Percentiles rank a stretch among this genome's conserved stretches.
These are phyloP conservation scores for Danio choprae DNA, from an alignment of 2,797 vertebrate genomes.

Conservation along the genomic window DNA sequence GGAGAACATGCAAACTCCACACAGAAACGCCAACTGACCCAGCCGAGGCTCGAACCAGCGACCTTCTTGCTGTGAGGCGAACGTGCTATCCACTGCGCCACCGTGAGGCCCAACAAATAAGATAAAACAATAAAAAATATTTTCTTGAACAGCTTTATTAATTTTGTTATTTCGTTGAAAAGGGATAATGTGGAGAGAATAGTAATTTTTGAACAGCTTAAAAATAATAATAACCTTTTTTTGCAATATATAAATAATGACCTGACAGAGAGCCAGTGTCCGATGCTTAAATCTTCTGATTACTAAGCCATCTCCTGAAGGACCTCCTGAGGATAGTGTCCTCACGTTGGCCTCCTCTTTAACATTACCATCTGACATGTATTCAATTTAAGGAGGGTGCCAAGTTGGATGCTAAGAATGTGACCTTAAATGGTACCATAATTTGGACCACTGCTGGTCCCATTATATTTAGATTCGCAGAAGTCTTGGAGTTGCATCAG, in stretches of 20 bases:
- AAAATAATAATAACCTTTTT: not conserved
- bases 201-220: not conserved
- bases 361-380: conserved; percentile 38
- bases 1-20: no score
- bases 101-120: no score
- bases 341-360: conserved; percentile 39
- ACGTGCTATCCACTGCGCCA: no score
- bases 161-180: no score
- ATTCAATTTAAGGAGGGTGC: conserved; percentile 34
- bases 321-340: conserved; percentile 34
- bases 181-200: not conserved
- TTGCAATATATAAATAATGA: not conserved
- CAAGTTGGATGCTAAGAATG: conserved; percentile 38
- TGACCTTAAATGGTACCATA: conserved; percentile 49
- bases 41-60: no score
- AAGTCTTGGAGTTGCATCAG: conserved; percentile 60
- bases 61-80: no score
- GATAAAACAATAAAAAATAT: no score
- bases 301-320: conserved; percentile 16
- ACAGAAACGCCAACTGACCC: no score
- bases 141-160: no score
- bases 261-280: not conserved
- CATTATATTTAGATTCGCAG: conserved; percentile 43
- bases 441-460: conserved; percentile 40
- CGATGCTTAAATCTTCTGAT: conserved; percentile 15